These are phyloP conservation scores for Orthosia cruda DNA, from an alignment of 2,888 invertebrate species.

Conservation along the genomic window DNA sequence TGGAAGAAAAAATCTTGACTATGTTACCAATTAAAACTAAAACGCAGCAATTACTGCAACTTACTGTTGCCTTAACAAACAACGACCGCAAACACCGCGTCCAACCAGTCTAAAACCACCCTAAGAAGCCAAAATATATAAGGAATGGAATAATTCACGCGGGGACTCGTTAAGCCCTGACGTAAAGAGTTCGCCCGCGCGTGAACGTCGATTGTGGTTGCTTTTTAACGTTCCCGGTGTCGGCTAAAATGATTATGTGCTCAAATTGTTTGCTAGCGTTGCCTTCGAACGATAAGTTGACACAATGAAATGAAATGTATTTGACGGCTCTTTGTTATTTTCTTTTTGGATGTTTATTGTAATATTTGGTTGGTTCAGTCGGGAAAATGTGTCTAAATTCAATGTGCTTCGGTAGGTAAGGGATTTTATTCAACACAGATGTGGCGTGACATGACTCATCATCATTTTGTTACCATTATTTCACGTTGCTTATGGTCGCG, in stretches of 20 bases:
- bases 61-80: too few relatives aligned
- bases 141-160: slow-evolving; percentile 73
- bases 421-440: too few relatives aligned
- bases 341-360: slow-evolving; percentile 25
- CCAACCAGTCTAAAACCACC: slow-evolving; percentile 28
- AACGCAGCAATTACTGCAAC: too few relatives aligned
- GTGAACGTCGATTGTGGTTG: slow-evolving; percentile 75
- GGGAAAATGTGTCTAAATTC: neutral
- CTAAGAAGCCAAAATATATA: slow-evolving; percentile 58
- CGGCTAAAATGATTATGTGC: slow-evolving; percentile 59
- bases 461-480: too few relatives aligned
- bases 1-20: too few relatives aligned
- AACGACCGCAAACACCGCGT: neutral
- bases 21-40: too few relatives aligned
- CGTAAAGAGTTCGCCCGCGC: slow-evolving; percentile 70
- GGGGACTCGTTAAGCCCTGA: slow-evolving; percentile 75
- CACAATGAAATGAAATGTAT: slow-evolving; percentile 19
- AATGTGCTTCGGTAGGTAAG: too few relatives aligned
- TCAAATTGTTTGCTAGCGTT: slow-evolving; percentile 53
- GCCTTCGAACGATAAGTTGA: slow-evolving; percentile 16
- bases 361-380: too few relatives aligned
- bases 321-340: slow-evolving; percentile 18
- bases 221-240: slow-evolving; percentile 50
- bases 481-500: too few relatives aligned
- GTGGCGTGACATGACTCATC: too few relatives aligned